Base-by-base conservation (phyloP, 2,113 vertebrate genomes). In the Andinoacara biseriatus region DNA sequence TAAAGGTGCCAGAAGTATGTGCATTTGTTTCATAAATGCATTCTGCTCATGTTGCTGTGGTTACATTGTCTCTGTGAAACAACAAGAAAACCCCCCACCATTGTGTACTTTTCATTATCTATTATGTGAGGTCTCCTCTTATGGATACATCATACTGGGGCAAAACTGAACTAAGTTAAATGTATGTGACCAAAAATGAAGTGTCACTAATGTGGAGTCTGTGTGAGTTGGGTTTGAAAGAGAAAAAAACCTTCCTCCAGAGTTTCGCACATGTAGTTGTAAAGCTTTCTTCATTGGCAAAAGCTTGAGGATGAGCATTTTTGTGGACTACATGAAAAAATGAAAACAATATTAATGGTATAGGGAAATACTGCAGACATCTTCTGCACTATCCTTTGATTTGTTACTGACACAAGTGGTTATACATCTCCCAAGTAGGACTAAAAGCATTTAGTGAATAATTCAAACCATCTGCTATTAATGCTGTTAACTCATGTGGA, bases 1-100 rank as follows among this genome's bases (percentile, higher is more conserved):
- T 69, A 13, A 17, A 60, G 38, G 24, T 76, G 65, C 82, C 62
- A 82, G 46, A 54, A 38, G 56, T 62, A 38, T 59, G 33, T 58
- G 24, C 31, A 0, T 58, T 17, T 81, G 78, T 80, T 74, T 46
- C 29, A 75, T 26, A 31, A 3, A 67, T 33, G 31, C 5, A 31
- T 10, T 72, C 62, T 59, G 11, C 11, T 10, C n/a, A 31, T 40
- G 61, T 57, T 58, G 38, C 40, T 74, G 26, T 80, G 52, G 52
- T 40, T 46, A 59, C 56, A 40, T 9, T 29, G 60, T 24, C 10
- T 62, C 40, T 20, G 22, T 18, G n/a, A 63, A 76, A 31, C 22
- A 20, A 31, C 24, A 14, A 52, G 5, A 46, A 15, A 61, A 67
- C 31, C 14, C 9, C 1, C 49, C 10, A 31, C 1, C 20, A 74